Base-by-base conservation (phyloP, 2,888 invertebrate genomes). In the Dione juno region DNA sequence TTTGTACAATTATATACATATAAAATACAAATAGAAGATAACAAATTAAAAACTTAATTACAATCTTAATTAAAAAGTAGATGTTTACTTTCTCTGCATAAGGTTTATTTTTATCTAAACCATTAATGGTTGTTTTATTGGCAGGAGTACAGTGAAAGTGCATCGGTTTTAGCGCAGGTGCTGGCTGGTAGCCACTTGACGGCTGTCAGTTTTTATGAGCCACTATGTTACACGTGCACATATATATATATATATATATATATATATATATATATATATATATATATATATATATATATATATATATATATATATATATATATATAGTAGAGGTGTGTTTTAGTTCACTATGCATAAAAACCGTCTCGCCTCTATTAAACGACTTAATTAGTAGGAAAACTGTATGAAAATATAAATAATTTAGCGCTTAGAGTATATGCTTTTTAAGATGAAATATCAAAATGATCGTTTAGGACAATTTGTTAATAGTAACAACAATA, bases 141-240 rank as follows among this genome's bases (percentile, higher is more conserved):
- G 41, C 57, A 67, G 72, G 63, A 70, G 52, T 54, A 69, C 5
- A 70, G 70, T 70, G 71, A 74, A 68, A 73, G 72, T 69, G 59
- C 52, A 66, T 69, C 52, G 61, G 66, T 69, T 50, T 59, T 50
- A 35, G 28, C 58, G 21, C 45, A 73, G 64, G 73, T 70, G 71
- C 19, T 59, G 48, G 48, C 57, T 43, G 57, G 54, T 66, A 45
- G 50, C 43, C 61, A 58, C 19, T 67, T 67, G 67, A 65, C 54
- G 70, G 50, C 53, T 66, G 69, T 66, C 69, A 66, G 11, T 68
- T 67, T 63, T 68, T 65, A 65, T 35, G 45, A 53, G 64, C 64
- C 64, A 50, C 21, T 40, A 50, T 13, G 64, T 64, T 64, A 64
- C 64, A 64, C 50, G n/a, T n/a, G n/a, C n/a, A n/a, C n/a, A n/a